Conservation (phyloP, 2,797 vertebrate species). For the Crenuchus spilurus region DNA sequence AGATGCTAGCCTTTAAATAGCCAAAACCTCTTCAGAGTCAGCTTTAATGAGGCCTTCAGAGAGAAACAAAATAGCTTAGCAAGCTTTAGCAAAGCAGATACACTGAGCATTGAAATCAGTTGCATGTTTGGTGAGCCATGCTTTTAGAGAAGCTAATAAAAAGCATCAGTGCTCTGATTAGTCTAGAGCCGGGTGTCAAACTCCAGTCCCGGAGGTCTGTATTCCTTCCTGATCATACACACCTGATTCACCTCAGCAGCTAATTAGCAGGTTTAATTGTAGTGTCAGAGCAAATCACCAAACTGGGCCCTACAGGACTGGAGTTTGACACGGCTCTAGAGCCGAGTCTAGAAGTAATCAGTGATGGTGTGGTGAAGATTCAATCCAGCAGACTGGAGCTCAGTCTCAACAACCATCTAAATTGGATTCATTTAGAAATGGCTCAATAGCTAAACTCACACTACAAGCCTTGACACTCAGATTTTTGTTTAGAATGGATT, state of each 20-base stretch:
- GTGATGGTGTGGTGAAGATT: slow-evolving; percentile 5
- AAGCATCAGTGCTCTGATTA: slow-evolving; percentile 7
- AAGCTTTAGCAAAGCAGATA: background rate
- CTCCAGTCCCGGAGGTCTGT: too few relatives aligned
- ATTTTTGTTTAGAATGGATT: too few relatives aligned
- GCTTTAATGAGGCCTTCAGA: slow-evolving; percentile 15
- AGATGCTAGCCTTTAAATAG: background rate
- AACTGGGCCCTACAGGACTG: too few relatives aligned
- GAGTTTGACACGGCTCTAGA: too few relatives aligned
- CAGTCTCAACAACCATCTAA: slow-evolving; percentile 1
- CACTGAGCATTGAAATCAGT: background rate
- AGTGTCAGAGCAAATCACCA: too few relatives aligned
- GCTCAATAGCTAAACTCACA: too few relatives aligned
- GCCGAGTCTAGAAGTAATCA: background rate
- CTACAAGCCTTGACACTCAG: too few relatives aligned
- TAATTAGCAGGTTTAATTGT: too few relatives aligned
- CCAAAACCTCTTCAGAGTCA: background rate
- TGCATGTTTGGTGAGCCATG: background rate
- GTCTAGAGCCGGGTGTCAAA: too few relatives aligned
- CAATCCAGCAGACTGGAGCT: background rate
- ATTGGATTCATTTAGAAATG: slow-evolving; percentile 2
- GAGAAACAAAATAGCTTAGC: background rate
- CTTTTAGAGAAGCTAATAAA: background rate
- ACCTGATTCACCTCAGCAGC: too few relatives aligned
- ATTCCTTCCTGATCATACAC: too few relatives aligned